These are phyloP conservation scores for Gadopsis bispinosus DNA, from an alignment of 2,797 vertebrate species.

Conservation along the genomic window DNA sequence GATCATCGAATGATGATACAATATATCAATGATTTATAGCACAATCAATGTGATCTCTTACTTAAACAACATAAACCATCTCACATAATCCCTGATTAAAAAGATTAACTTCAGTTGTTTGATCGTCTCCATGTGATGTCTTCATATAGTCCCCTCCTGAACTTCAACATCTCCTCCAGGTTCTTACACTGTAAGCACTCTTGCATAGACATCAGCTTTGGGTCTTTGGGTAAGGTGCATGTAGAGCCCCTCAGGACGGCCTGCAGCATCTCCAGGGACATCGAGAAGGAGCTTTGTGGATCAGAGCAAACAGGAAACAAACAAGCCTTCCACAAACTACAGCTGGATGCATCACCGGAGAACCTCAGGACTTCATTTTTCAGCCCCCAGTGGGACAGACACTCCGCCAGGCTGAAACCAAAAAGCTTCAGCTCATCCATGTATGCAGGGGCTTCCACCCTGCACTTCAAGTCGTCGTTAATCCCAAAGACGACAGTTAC, in stretches of 20 bases:
- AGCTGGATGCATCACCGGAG: conserved; percentile 73
- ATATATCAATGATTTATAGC: background rate
- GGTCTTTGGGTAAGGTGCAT: conserved; percentile 68
- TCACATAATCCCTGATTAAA: background rate
- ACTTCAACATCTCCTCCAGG: conserved; percentile 88
- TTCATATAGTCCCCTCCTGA: conserved; percentile 87
- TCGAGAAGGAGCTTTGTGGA: conserved; percentile 80
- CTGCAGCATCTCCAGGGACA: conserved; percentile 86
- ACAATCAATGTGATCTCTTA: background rate
- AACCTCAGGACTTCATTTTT: conserved; percentile 83
- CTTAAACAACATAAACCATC: background rate
- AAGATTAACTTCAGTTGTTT: background rate
- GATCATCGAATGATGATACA: background rate
- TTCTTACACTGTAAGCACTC: conserved; percentile 90
- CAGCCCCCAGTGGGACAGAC: conserved; percentile 86
- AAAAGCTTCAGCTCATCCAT: conserved; percentile 81
- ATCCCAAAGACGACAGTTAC: conserved; percentile 87
- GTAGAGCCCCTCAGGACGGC: conserved; percentile 73
- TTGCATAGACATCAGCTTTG: conserved; percentile 87
- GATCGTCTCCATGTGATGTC: conserved; percentile 78
- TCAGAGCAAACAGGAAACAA: conserved; percentile 90
- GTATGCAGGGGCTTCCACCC: conserved; percentile 73
- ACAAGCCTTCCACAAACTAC: conserved; percentile 90
- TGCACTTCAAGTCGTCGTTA: conserved; percentile 87
- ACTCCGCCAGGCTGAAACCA: conserved; percentile 82